Conservation (phyloP, 2,888 invertebrate genomes). For the Dynastes grantii region DNA sequence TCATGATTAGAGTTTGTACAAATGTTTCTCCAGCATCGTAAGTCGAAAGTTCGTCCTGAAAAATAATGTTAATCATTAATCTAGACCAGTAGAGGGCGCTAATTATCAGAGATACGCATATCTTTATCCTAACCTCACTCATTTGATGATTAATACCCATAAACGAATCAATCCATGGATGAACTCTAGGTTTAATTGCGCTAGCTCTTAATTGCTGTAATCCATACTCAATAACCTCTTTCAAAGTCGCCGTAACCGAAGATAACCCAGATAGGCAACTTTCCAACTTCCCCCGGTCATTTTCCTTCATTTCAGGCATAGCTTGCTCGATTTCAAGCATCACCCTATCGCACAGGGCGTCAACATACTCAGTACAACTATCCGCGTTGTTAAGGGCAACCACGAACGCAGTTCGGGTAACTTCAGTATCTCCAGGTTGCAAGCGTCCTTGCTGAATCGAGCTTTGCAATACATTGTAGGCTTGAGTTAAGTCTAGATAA, state of each 20-base stretch:
- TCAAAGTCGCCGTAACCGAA: constrained; percentile 74
- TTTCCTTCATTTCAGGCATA: constrained; percentile 75
- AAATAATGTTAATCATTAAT: constrained; percentile 28
- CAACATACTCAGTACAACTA: constrained; percentile 91
- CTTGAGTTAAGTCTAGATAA: constrained; percentile 84
- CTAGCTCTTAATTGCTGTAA: constrained; percentile 85
- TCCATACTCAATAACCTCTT: constrained; percentile 84
- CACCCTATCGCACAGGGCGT: constrained; percentile 86
- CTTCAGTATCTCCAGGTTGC: constrained; percentile 85
- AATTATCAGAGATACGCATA: too few species aligned
- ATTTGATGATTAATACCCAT: constrained; percentile 83
- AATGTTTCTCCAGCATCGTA: constrained; percentile 94
- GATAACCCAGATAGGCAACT: constrained; percentile 79
- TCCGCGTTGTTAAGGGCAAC: constrained; percentile 93
- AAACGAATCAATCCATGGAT: constrained; percentile 89
- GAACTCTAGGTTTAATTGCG: constrained; percentile 87
- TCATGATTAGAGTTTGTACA: constrained; percentile 84
- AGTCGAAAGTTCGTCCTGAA: constrained; percentile 84
- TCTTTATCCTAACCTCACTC: constrained; percentile 76
- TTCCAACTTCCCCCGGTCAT: constrained; percentile 82
- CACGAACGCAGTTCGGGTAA: constrained; percentile 83
- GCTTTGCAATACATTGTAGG: constrained; percentile 87
- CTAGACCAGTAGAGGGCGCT: too few species aligned
- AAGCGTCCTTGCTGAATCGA: constrained; percentile 86
- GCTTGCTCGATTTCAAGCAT: constrained; percentile 79